phyloP scores from a whole-genome alignment of 2,888 invertebrate species.

The Gari tellinella region DNA sequence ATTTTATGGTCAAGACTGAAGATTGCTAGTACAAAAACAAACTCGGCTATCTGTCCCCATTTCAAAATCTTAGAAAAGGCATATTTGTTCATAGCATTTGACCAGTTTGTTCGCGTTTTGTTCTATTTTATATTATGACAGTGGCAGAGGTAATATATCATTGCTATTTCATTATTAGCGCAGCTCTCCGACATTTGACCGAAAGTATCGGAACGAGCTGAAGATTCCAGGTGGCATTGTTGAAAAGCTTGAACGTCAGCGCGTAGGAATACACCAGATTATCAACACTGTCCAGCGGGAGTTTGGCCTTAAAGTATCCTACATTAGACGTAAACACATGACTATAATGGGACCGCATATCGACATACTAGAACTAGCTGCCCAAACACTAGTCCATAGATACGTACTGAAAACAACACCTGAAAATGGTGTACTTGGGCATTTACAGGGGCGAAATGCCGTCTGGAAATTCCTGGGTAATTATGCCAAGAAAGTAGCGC shows the following conservation, averaged over 20 bases:
- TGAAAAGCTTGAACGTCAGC: constrained; percentile 43
- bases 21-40: too few species aligned
- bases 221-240: constrained; percentile 46
- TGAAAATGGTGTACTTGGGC: constrained; percentile 44
- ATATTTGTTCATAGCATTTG: too few species aligned
- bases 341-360: constrained; percentile 85
- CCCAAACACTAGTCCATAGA: constrained; percentile 44
- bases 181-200: background rate
- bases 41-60: too few species aligned
- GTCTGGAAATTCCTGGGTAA: constrained; percentile 53
- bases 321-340: constrained; percentile 85
- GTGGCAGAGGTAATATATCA: background rate
- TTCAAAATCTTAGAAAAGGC: too few species aligned
- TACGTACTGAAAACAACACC: constrained; percentile 44
- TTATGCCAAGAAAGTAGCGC: constrained; percentile 55
- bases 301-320: constrained; percentile 49
- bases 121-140: too few species aligned
- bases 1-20: too few species aligned
- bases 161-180: constrained; percentile 4
- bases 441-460: constrained; percentile 49
- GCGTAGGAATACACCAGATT: constrained; percentile 43
- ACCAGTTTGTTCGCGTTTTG: too few species aligned
- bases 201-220: constrained; percentile 35
- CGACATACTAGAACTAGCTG: constrained; percentile 49
- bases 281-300: constrained; percentile 42